Conservation (phyloP, 2,888 invertebrate genomes). For the Pimpla rufipes region DNA sequence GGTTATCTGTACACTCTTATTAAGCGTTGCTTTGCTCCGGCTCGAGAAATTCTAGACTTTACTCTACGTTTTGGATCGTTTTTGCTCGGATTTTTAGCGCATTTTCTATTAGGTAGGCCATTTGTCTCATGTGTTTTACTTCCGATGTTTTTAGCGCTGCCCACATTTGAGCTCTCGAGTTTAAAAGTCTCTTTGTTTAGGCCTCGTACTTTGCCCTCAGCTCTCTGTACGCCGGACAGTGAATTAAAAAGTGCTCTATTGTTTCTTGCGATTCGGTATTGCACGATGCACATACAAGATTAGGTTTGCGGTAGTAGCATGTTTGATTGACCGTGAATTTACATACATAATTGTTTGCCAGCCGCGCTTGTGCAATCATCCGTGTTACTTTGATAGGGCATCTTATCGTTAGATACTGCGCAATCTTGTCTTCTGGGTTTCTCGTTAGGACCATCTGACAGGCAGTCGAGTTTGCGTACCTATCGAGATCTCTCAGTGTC, state of each 20-base stretch:
- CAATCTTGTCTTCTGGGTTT: neutral
- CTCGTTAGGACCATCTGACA: neutral
- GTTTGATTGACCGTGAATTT: neutral
- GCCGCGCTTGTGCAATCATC: slow-evolving; percentile 3
- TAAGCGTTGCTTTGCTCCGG: neutral
- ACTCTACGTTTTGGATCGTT: neutral
- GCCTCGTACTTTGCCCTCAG: neutral
- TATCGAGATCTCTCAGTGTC: neutral
- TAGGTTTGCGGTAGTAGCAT: neutral
- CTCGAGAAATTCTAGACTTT: neutral
- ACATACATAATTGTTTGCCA: slow-evolving; percentile 21
- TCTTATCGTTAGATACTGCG: slow-evolving; percentile 3
- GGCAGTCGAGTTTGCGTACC: neutral
- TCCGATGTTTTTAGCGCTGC: neutral
- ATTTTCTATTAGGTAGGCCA: neutral
- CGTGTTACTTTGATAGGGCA: slow-evolving; percentile 16
- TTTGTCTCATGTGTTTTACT: neutral
- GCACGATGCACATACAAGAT: slow-evolving; percentile 17
- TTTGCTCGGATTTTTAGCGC: slow-evolving; percentile 2
- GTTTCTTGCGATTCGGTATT: neutral
- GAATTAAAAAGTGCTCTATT: slow-evolving; percentile 3
- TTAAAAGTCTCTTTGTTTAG: neutral
- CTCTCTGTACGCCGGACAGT: slow-evolving; percentile 19
- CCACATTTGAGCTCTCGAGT: neutral
- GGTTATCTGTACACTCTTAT: neutral